Percentiles rank a stretch among this genome's conserved stretches.
phyloP scores from a whole-genome alignment of 2,888 invertebrate species.

The Tyria jacobaeae region DNA sequence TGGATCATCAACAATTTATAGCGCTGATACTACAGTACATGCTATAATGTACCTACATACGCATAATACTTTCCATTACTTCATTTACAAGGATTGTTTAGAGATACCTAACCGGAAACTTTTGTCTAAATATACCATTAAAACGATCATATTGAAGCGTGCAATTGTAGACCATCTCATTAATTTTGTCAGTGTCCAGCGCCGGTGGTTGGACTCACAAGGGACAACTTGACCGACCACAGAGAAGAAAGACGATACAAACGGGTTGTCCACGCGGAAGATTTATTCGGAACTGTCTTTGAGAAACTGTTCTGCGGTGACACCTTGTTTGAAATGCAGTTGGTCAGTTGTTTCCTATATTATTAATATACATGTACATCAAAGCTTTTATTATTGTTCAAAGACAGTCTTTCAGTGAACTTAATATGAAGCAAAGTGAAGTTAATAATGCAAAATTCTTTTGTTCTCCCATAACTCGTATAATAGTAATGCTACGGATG shows the following conservation, averaged over 20 bases:
- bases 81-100: no score
- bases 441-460: no score
- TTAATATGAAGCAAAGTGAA: no score
- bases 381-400: no score
- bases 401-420: no score
- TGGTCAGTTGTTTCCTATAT: constrained; percentile 12
- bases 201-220: constrained; percentile 33
- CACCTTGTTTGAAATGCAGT: constrained; percentile 29
- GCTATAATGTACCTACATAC: no score
- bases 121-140: constrained; percentile 63
- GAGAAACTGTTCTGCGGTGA: constrained; percentile 24
- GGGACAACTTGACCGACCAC: constrained; percentile 48
- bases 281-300: constrained; percentile 33
- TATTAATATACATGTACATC: neutral
- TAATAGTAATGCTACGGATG: no score
- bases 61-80: no score
- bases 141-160: constrained; percentile 74
- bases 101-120: neutral
- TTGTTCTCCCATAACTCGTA: no score
- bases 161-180: constrained; percentile 65
- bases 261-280: constrained; percentile 32
- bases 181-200: constrained; percentile 54
- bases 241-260: constrained; percentile 14
- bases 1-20: no score
- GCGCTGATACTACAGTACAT: no score